Percentiles rank a stretch among this genome's conserved stretches.
Evolutionary conservation across 2,888 invertebrate species (phyloP).

Genomic region (Melangyna quadrimaculata): DNA sequence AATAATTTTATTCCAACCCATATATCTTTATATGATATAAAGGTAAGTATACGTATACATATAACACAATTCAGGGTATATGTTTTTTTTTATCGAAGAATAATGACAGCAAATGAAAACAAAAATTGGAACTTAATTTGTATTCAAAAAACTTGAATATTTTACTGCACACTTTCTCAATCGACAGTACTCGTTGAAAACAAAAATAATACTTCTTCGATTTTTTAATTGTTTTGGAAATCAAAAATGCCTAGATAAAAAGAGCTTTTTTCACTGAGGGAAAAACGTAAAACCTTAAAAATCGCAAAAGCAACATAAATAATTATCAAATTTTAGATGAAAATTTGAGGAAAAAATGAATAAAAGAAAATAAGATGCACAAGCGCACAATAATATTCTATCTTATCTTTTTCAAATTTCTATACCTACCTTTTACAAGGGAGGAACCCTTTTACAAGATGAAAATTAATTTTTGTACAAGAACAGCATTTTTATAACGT

Average conservation of each 20-base stretch:
- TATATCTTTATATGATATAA: neutral
- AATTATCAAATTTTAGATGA: constrained; percentile 36
- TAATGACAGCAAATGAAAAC: neutral
- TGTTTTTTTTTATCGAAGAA: neutral
- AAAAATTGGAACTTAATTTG: neutral
- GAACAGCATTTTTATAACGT: constrained; percentile 34
- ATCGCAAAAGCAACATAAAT: constrained; percentile 9
- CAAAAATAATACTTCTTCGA: neutral
- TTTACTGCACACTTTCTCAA: constrained; percentile 26
- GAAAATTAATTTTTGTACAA: constrained; percentile 37
- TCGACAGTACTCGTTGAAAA: constrained; percentile 5
- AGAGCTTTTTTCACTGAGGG: constrained; percentile 12
- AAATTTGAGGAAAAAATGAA: constrained; percentile 17
- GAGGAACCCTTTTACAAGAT: constrained; percentile 20
- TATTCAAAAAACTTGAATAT: neutral
- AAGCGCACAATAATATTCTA: constrained; percentile 27
- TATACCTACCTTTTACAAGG: constrained; percentile 8
- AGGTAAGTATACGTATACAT: too few relatives aligned
- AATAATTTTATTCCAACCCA: neutral
- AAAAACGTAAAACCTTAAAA: neutral
- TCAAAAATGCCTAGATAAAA: neutral
- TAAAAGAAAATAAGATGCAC: constrained; percentile 31
- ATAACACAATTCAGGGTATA: too few relatives aligned
- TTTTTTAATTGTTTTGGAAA: neutral
- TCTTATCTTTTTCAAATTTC: constrained; percentile 15